Percentiles rank a stretch among this genome's conserved stretches.
Conservation (phyloP, 2,797 vertebrate species). For the Gobionotothen gibberifrons region DNA sequence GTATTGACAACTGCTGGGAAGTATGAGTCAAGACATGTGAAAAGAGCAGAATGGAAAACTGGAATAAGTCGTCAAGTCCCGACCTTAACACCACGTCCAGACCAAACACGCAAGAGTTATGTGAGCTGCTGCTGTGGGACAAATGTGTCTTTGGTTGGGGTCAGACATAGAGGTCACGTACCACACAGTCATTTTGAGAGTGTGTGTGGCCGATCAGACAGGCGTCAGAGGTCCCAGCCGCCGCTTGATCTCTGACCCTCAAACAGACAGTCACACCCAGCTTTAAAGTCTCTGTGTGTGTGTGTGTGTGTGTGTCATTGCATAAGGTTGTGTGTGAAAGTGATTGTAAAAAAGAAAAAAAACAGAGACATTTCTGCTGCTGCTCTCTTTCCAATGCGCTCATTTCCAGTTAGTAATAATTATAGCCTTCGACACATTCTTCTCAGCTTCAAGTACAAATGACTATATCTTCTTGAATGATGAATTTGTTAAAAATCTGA, state of each 20-base stretch:
- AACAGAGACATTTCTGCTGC: slow-evolving; percentile 12
- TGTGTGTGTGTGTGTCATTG: slow-evolving; percentile 19
- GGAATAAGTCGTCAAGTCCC: slow-evolving; percentile 44
- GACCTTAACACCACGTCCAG: slow-evolving; percentile 45
- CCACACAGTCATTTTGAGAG: slow-evolving; percentile 29
- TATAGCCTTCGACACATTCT: slow-evolving; percentile 27
- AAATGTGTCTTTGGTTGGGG: slow-evolving; percentile 49
- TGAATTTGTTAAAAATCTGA: slow-evolving; percentile 20
- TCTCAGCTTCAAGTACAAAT: slow-evolving; percentile 34
- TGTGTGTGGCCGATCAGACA: slow-evolving; percentile 21
- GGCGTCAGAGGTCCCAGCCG: slow-evolving; percentile 47
- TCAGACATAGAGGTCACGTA: slow-evolving; percentile 49
- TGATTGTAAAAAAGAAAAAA: slow-evolving; percentile 27
- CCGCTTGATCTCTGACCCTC: slow-evolving; percentile 57
- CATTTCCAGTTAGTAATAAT: slow-evolving; percentile 3
- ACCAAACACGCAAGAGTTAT: slow-evolving; percentile 44
- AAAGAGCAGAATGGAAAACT: slow-evolving; percentile 42
- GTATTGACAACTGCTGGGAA: slow-evolving; percentile 38
- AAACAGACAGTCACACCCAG: slow-evolving; percentile 38
- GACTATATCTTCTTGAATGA: slow-evolving; percentile 33
- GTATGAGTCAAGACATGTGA: slow-evolving; percentile 35
- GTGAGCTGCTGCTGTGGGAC: slow-evolving; percentile 45
- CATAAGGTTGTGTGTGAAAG: slow-evolving; percentile 22
- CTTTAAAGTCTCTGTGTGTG: background rate
- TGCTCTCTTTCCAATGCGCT: background rate